A percentile compares a stretch with the other conserved stretches of the same genome.
Conservation (phyloP, 2,113 vertebrate genomes). For the Ranitomeya variabilis region DNA sequence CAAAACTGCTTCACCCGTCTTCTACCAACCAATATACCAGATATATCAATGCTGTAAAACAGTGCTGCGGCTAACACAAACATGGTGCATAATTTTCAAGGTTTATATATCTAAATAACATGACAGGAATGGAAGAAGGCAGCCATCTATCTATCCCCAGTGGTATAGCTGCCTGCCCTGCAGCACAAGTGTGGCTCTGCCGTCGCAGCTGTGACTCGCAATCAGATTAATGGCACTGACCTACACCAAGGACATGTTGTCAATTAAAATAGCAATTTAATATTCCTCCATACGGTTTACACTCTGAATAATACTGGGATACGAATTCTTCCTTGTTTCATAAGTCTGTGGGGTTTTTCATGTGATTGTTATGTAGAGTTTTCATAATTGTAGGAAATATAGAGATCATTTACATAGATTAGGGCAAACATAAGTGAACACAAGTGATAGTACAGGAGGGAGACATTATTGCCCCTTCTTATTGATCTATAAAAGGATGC, state of each 20-base stretch:
- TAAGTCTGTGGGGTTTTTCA: neutral
- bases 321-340: neutral
- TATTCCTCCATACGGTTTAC: neutral
- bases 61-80: too few relatives aligned
- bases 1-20: neutral
- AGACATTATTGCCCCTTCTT: neutral
- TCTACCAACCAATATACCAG: neutral
- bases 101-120: neutral
- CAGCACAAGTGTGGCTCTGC: neutral
- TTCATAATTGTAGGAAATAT: neutral
- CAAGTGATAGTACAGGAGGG: neutral
- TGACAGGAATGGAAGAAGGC: neutral
- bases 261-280: conserved; percentile 41
- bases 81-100: neutral
- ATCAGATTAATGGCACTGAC: conserved; percentile 52
- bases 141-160: neutral
- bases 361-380: neutral
- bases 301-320: neutral
- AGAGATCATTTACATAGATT: neutral
- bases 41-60: neutral
- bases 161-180: neutral
- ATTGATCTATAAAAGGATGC: neutral
- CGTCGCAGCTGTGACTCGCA: conserved; percentile 28
- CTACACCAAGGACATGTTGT: conserved; percentile 52
- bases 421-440: neutral